Conservation (phyloP, 2,797 vertebrate genomes). For the Liasis olivaceus region DNA sequence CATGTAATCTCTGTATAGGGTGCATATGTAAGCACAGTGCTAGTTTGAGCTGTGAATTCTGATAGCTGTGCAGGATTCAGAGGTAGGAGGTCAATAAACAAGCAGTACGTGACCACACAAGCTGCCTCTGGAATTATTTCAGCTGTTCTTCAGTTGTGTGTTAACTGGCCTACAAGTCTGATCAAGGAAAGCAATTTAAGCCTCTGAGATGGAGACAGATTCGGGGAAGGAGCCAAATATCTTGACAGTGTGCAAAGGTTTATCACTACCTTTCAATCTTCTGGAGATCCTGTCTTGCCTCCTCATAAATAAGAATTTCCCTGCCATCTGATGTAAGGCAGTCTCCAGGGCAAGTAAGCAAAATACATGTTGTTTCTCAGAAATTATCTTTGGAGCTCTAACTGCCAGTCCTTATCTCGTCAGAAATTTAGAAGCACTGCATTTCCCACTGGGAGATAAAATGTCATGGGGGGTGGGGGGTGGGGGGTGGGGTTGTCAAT, state of each 20-base stretch:
- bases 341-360: neutral
- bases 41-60: neutral
- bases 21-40: neutral
- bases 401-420: neutral
- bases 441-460: slow-evolving; percentile 1
- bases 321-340: neutral
- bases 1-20: neutral
- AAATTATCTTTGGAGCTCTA: neutral
- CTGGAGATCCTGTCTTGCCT: neutral
- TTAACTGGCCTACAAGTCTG: neutral
- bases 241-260: neutral
- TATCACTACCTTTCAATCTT: neutral
- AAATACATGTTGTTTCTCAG: neutral
- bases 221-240: neutral
- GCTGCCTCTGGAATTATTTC: neutral
- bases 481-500: neutral
- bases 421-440: neutral
- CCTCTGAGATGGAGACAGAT: neutral
- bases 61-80: neutral
- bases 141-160: neutral
- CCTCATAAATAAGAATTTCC: neutral
- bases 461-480: neutral
- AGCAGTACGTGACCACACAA: neutral
- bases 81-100: neutral
- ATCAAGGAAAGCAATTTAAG: neutral